Percentiles rank a stretch among this genome's conserved stretches.
Evolutionary conservation across 2,888 invertebrate species (phyloP).

Genomic region (Ecliptopera silaceata): DNA sequence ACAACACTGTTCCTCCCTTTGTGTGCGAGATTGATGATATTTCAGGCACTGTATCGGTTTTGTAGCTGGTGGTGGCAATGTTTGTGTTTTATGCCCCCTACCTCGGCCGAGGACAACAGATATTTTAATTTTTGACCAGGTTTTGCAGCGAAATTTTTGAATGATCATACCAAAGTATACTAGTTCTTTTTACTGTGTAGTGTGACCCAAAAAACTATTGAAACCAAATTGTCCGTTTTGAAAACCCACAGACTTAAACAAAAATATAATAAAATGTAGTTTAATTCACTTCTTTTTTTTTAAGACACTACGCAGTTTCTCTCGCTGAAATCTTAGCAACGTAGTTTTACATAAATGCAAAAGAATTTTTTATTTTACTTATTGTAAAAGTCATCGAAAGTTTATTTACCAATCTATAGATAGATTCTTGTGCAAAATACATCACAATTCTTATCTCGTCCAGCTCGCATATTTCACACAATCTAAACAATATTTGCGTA

Average conservation of each 20-base stretch:
- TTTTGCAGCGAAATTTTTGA: background rate
- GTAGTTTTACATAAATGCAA: no score
- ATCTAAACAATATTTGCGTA: conserved; percentile 42
- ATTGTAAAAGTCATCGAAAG: background rate
- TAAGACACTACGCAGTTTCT: no score
- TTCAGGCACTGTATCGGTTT: conserved; percentile 45
- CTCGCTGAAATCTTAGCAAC: no score
- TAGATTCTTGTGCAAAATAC: conserved; percentile 5
- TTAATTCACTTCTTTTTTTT: no score
- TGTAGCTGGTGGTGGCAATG: conserved; percentile 36
- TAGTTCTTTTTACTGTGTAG: no score
- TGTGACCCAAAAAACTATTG: no score
- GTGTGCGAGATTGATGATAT: conserved; percentile 47
- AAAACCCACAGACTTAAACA: no score
- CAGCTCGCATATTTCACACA: conserved; percentile 37
- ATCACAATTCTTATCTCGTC: conserved; percentile 29
- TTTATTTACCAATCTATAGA: conserved; percentile 9
- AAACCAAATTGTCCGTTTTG: no score
- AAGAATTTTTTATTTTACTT: no score
- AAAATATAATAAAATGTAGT: no score
- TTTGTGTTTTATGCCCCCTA: conserved; percentile 8
- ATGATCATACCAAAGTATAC: background rate
- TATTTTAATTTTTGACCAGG: conserved; percentile 10
- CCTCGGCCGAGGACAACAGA: background rate
- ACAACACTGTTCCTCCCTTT: conserved; percentile 45